These are phyloP conservation scores for Drosophila quadrilineata DNA, from an alignment of 1,140 invertebrate genomes.

Conservation along the genomic window DNA sequence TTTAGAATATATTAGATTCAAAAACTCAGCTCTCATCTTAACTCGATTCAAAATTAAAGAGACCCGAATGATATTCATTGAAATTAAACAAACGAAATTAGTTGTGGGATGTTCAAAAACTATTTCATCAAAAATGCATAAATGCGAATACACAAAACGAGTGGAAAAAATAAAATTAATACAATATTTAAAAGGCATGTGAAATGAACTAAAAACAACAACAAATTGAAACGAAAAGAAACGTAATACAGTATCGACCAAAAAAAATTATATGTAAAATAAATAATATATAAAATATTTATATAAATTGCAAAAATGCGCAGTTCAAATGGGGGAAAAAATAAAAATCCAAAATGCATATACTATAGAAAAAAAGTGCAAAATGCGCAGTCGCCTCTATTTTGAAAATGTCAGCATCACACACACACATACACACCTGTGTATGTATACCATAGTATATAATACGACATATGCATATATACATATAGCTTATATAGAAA, in stretches of 20 bases:
- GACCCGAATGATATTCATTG: background rate
- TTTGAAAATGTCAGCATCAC: constrained; percentile 60
- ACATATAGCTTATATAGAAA: no score
- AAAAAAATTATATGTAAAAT: constrained; percentile 69
- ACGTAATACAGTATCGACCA: constrained; percentile 23
- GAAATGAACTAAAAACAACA: constrained; percentile 36
- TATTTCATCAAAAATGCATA: constrained; percentile 77
- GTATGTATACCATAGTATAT: constrained; percentile 32
- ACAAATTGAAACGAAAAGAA: background rate
- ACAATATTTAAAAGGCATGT: constrained; percentile 68
- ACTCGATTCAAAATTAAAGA: no score
- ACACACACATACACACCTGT: constrained; percentile 19
- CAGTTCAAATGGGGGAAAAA: constrained; percentile 38
- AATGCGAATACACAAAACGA: constrained; percentile 50
- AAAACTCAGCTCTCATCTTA: no score
- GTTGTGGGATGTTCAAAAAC: constrained; percentile 66
- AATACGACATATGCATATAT: constrained; percentile 61
- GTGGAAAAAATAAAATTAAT: constrained; percentile 65
- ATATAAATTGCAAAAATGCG: constrained; percentile 76
- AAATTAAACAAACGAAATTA: constrained; percentile 55
- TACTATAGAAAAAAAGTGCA: constrained; percentile 43
- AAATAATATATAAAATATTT: constrained; percentile 78
- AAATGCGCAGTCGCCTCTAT: constrained; percentile 76
- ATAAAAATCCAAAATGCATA: constrained; percentile 59
- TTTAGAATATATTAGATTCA: no score